A percentile compares a stretch with the other conserved stretches of the same genome.
These are phyloP conservation scores for Avahi laniger DNA, from an alignment of 2,797 vertebrate species.

Conservation along the genomic window DNA sequence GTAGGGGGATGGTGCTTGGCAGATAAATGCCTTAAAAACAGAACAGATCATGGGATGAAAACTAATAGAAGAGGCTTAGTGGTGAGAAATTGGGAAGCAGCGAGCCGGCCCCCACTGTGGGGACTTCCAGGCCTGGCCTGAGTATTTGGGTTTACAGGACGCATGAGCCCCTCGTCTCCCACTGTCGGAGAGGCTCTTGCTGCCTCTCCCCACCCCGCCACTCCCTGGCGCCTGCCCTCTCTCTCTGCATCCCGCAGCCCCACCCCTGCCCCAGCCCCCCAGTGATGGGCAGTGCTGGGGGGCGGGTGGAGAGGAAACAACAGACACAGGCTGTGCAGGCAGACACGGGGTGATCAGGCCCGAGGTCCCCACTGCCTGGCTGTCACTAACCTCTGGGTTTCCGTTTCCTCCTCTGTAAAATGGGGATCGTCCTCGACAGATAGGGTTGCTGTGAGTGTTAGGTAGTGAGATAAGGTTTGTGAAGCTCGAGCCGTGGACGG, in stretches of 20 bases:
- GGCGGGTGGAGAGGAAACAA: rapidly evolving
- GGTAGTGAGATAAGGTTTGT: neutral
- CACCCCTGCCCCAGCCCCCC: neutral
- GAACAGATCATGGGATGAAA: neutral
- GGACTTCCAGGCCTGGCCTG: neutral
- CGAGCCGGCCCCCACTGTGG: neutral
- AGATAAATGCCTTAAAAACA: no score
- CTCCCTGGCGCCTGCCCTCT: neutral
- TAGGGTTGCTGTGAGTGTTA: neutral
- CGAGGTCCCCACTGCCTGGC: neutral
- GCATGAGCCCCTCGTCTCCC: neutral
- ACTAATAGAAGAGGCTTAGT: neutral
- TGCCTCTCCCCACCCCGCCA: neutral
- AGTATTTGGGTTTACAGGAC: neutral
- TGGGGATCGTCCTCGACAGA: neutral
- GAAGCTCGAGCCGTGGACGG: neutral
- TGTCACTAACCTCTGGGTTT: neutral
- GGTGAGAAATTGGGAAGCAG: neutral
- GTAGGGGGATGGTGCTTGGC: no score
- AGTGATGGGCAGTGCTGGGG: no score
- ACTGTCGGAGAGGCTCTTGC: neutral
- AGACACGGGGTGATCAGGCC: neutral
- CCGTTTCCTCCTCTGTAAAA: neutral
- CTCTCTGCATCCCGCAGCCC: neutral
- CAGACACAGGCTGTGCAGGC: neutral